These are phyloP conservation scores for Myanophis thanlyinensis DNA, from an alignment of 2,113 vertebrate species.

Conservation along the genomic window DNA sequence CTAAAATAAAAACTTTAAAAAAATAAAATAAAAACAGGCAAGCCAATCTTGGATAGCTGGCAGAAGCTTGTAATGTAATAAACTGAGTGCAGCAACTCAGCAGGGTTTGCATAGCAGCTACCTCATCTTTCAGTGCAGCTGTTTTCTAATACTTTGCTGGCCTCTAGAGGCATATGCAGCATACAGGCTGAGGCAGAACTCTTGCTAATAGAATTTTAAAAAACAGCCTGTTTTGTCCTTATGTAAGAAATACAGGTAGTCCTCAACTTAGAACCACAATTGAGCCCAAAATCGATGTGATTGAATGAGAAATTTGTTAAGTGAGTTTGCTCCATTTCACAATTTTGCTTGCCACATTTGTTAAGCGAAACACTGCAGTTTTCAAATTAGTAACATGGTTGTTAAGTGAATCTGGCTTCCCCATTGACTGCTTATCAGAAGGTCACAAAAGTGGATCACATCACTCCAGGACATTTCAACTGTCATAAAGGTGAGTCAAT, in stretches of 20 bases:
- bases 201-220: not conserved
- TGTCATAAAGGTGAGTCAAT: too few species aligned
- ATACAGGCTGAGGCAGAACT: conserved; percentile 34
- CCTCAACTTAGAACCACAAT: too few species aligned
- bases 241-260: not conserved
- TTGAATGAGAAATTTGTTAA: too few species aligned
- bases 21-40: not conserved
- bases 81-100: not conserved
- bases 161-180: conserved; percentile 64
- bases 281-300: too few species aligned
- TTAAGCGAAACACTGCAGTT: too few species aligned
- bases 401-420: too few species aligned
- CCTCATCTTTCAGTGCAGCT: conserved; percentile 1
- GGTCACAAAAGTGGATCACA: too few species aligned
- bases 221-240: not conserved
- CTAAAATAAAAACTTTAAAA: not conserved
- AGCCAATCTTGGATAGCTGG: conserved; percentile 18
- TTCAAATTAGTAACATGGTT: too few species aligned
- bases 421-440: too few species aligned
- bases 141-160: conserved; percentile 68
- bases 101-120: not conserved
- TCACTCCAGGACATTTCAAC: too few species aligned
- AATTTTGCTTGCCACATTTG: too few species aligned
- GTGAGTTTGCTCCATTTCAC: too few species aligned
- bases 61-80: conserved; percentile 22